Evolutionary conservation across 2,113 vertebrate genomes (phyloP).

Genomic region (Cavia porcellus): DNA sequence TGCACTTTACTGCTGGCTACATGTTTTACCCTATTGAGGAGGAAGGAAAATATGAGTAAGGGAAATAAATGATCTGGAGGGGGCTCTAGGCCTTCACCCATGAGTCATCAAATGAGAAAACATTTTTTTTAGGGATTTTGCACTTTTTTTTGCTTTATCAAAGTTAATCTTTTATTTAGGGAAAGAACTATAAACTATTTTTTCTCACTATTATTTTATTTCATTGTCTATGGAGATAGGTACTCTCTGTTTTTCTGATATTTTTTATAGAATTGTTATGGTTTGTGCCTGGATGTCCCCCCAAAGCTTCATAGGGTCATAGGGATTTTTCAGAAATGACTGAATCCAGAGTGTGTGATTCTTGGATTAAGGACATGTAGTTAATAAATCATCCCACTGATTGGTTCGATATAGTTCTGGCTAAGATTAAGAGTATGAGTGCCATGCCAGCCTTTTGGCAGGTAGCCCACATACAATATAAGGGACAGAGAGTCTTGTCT

Average conservation of each 20-base stretch:
- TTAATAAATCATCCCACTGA: neutral
- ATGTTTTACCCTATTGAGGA: neutral
- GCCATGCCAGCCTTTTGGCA: neutral
- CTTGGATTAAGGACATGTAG: neutral
- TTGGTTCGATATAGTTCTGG: neutral
- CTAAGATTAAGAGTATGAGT: neutral
- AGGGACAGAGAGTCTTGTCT: neutral
- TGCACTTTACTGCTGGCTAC: neutral
- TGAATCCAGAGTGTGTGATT: neutral
- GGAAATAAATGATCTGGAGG: neutral
- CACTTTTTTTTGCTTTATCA: neutral
- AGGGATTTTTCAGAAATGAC: neutral
- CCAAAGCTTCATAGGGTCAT: neutral
- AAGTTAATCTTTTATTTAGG: neutral
- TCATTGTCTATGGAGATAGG: neutral
- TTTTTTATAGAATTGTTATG: neutral
- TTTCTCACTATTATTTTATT: slow-evolving; percentile 1
- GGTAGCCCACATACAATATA: neutral
- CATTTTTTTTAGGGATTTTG: neutral
- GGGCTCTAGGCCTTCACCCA: neutral
- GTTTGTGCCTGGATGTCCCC: neutral
- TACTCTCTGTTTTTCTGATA: neutral
- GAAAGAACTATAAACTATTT: neutral
- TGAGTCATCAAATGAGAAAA: neutral
- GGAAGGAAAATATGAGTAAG: neutral